phyloP scores from a whole-genome alignment of 2,797 vertebrate genomes.

The Smutsia gigantea region DNA sequence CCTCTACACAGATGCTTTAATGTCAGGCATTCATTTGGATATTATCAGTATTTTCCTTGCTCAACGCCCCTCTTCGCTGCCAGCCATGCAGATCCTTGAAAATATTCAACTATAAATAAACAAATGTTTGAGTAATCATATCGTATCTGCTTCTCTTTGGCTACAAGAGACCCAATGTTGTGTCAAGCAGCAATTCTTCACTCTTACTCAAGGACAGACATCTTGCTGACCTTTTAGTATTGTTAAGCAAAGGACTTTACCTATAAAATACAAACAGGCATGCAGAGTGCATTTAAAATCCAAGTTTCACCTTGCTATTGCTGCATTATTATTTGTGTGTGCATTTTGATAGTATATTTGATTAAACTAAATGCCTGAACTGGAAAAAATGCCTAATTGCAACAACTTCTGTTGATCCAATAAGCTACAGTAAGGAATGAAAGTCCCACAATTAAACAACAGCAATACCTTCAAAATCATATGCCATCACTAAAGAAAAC shows the following conservation, averaged over 20 bases:
- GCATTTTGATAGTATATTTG: slow-evolving; percentile 39
- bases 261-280: slow-evolving; percentile 28
- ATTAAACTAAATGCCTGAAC: slow-evolving; percentile 49
- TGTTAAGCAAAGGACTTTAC: slow-evolving; percentile 43
- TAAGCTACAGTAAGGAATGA: slow-evolving; percentile 35
- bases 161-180: not conserved
- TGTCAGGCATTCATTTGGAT: slow-evolving; percentile 6
- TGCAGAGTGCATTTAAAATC: slow-evolving; percentile 48
- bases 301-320: slow-evolving; percentile 52
- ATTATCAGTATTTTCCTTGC: slow-evolving; percentile 29
- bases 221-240: slow-evolving; percentile 39
- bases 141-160: not conserved
- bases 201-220: not conserved
- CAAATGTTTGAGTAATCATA: not conserved
- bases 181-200: not conserved
- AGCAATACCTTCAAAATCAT: slow-evolving; percentile 65
- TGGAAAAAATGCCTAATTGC: slow-evolving; percentile 45
- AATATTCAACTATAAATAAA: slow-evolving; percentile 53
- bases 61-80: not conserved
- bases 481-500: slow-evolving; percentile 57
- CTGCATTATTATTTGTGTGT: slow-evolving; percentile 34
- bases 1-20: not conserved
- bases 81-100: slow-evolving; percentile 46
- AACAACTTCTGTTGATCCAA: slow-evolving; percentile 53
- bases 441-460: slow-evolving; percentile 64